Evolutionary conservation across 2,113 vertebrate species (phyloP).

Genomic region (Sorex araneus): DNA sequence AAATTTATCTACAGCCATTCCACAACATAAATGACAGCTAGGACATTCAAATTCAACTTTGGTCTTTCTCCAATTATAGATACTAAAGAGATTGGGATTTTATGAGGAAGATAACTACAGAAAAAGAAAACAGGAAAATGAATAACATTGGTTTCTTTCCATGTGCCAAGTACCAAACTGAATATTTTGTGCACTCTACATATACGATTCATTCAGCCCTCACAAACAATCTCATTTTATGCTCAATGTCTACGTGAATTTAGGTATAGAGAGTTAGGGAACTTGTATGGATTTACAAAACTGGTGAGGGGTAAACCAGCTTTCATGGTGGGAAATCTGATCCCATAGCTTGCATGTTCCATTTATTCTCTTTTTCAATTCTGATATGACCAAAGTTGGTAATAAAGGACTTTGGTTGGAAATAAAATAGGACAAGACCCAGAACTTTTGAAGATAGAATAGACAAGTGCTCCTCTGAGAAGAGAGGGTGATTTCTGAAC

Average conservation of each 20-base stretch:
- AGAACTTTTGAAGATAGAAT: background rate
- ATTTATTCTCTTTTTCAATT: background rate
- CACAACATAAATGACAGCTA: background rate
- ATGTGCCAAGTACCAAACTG: background rate
- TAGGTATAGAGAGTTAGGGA: background rate
- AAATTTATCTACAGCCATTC: background rate
- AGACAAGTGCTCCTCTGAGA: background rate
- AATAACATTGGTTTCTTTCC: background rate
- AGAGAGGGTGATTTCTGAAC: background rate
- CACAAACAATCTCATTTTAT: background rate
- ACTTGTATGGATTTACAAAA: background rate
- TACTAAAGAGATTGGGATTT: background rate
- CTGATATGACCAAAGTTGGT: background rate
- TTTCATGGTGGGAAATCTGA: background rate
- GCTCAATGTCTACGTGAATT: background rate
- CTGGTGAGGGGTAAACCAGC: background rate
- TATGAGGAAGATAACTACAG: background rate
- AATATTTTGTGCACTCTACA: background rate
- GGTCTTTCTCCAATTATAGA: background rate
- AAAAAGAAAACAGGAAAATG: background rate
- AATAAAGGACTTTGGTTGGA: background rate
- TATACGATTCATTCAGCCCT: background rate
- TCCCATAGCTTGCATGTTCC: background rate
- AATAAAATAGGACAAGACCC: background rate
- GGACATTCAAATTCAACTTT: background rate